A percentile compares a stretch with the other conserved stretches of the same genome.
phyloP scores from a whole-genome alignment of 2,113 vertebrate genomes.

The Prionailurus bengalensis region DNA sequence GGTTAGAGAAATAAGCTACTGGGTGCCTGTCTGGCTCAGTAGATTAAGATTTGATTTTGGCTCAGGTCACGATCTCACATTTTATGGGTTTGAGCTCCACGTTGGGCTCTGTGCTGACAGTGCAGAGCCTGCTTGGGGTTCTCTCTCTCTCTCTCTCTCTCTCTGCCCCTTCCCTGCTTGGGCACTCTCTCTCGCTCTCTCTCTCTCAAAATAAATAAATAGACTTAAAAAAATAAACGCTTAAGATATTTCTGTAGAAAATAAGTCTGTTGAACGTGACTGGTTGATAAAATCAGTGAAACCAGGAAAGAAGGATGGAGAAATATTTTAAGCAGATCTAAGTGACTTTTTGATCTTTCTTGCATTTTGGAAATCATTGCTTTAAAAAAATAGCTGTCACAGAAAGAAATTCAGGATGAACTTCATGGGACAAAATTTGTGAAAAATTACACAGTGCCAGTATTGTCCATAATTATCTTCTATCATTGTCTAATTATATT shows the following conservation, averaged over 20 bases:
- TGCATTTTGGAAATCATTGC: neutral
- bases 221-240: neutral
- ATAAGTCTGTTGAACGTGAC: neutral
- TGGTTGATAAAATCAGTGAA: slow-evolving; percentile 5
- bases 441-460: neutral
- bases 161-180: no score
- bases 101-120: no score
- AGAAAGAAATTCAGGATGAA: neutral
- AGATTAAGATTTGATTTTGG: no score
- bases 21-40: no score
- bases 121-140: no score
- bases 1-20: neutral
- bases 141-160: no score
- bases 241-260: neutral
- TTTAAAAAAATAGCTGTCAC: neutral
- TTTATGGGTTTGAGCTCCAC: no score
- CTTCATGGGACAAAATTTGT: neutral
- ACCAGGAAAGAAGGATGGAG: neutral
- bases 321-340: neutral
- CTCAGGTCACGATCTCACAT: no score
- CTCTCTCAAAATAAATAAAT: no score
- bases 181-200: no score
- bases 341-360: neutral
- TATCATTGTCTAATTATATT: neutral
- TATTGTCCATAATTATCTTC: neutral